phyloP scores from a whole-genome alignment of 1,140 invertebrate species.

The Cheumatopsyche charites region DNA sequence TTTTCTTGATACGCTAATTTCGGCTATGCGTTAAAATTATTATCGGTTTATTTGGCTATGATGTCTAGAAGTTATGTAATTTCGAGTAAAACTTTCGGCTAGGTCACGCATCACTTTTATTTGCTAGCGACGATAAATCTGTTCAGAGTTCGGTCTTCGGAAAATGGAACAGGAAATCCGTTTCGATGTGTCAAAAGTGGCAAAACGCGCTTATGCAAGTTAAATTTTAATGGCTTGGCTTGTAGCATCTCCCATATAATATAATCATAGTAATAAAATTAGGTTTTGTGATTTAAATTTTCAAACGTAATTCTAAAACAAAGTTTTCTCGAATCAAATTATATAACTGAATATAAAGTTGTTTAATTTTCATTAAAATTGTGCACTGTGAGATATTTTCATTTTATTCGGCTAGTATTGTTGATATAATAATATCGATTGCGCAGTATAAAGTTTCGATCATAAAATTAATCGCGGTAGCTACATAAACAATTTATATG shows the following conservation, averaged over 20 bases:
- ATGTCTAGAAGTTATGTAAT: no score
- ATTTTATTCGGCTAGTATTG: no score
- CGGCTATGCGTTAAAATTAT: no score
- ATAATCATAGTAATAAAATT: no score
- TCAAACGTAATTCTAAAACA: no score
- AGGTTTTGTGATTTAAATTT: no score
- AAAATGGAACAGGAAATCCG: slow-evolving; percentile 21
- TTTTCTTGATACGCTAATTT: not conserved
- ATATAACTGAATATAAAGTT: no score
- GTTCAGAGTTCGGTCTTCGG: not conserved
- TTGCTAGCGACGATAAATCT: slow-evolving; percentile 2
- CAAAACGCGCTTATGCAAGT: slow-evolving; percentile 3
- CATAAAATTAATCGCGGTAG: slow-evolving; percentile 10
- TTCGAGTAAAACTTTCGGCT: not conserved
- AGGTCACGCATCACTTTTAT: not conserved
- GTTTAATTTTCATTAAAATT: no score
- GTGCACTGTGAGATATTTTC: no score
- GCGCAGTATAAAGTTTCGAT: not conserved
- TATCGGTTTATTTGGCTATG: no score
- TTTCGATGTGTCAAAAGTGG: slow-evolving; percentile 19
- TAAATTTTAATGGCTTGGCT: slow-evolving; percentile 7
- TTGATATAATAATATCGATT: not conserved
- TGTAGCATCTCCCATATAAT: no score
- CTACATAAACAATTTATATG: not conserved
- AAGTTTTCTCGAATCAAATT: no score